These are phyloP conservation scores for Brachionus plicatilis DNA, from an alignment of 1,140 invertebrate species.

Conservation along the genomic window DNA sequence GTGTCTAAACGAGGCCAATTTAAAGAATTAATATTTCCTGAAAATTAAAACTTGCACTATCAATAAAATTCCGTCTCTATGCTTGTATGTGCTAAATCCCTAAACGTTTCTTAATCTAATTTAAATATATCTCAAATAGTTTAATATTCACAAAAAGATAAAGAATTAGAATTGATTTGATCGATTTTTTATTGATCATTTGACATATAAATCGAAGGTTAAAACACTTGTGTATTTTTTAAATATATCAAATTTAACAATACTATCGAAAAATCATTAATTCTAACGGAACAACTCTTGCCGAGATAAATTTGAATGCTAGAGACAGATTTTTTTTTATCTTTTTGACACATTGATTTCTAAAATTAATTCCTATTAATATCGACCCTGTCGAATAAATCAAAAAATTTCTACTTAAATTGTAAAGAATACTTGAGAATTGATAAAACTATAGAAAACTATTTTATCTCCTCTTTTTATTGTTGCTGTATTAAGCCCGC, in stretches of 20 bases:
- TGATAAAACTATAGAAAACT: not conserved
- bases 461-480: not conserved
- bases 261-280: slow-evolving; percentile 18
- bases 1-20: not conserved
- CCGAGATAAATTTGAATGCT: slow-evolving; percentile 17
- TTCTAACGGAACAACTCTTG: slow-evolving; percentile 15
- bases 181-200: slow-evolving; percentile 35
- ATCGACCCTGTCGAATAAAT: not conserved
- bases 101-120: not conserved
- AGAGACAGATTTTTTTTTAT: not conserved
- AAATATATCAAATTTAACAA: slow-evolving; percentile 21
- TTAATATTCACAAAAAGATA: not conserved
- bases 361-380: not conserved
- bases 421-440: not conserved
- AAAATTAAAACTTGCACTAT: slow-evolving; percentile 12
- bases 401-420: not conserved
- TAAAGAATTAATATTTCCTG: not conserved
- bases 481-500: not conserved
- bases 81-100: not conserved
- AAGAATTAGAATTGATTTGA: slow-evolving; percentile 6
- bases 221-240: slow-evolving; percentile 4
- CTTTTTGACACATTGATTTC: slow-evolving; percentile 20
- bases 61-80: not conserved
- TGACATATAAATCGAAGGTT: not conserved
- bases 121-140: not conserved